These are phyloP conservation scores for Artibeus lituratus DNA, from an alignment of 2,797 vertebrate genomes.

Conservation along the genomic window DNA sequence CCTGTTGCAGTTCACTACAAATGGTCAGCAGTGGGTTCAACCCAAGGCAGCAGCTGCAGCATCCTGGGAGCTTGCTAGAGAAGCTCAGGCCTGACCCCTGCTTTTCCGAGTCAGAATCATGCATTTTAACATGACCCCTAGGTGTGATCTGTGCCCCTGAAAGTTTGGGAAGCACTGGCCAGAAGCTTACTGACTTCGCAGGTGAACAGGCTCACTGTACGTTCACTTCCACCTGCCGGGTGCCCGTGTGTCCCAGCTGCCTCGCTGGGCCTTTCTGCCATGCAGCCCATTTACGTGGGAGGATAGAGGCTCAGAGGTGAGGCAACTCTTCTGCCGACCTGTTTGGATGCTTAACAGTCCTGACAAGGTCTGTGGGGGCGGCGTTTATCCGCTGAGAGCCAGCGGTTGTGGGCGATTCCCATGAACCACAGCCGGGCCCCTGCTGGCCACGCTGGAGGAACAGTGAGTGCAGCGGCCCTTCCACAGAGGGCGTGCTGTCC, in stretches of 20 bases:
- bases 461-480: neutral
- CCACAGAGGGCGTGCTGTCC: too few relatives aligned
- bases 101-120: neutral
- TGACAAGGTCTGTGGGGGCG: neutral
- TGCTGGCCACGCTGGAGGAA: neutral
- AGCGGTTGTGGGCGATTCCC: neutral
- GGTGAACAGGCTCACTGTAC: accelerated
- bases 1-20: neutral
- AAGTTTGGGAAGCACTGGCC: neutral
- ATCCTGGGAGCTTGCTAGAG: neutral
- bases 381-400: neutral
- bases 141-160: neutral
- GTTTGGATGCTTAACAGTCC: neutral
- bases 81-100: neutral
- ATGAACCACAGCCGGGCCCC: neutral
- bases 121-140: neutral
- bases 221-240: neutral
- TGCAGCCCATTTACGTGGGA: neutral
- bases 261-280: neutral
- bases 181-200: neutral
- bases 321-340: neutral
- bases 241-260: neutral
- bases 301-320: neutral
- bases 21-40: neutral
- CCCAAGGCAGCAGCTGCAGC: neutral